Conservation (phyloP, 1,140 invertebrate genomes). For the Leptopilina boulardi region DNA sequence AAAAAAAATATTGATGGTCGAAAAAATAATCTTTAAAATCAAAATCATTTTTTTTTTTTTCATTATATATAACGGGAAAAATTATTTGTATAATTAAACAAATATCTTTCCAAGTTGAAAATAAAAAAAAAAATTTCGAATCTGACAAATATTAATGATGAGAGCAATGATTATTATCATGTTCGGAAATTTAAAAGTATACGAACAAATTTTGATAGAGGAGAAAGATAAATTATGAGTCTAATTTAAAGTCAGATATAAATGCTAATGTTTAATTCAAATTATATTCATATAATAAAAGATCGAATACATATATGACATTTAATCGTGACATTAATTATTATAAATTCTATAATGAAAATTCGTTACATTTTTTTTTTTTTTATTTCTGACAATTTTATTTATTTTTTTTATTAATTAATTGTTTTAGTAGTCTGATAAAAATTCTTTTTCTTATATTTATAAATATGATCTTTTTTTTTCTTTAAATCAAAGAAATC, state of each 20-base stretch:
- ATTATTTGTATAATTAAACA: background rate
- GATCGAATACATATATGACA: slow-evolving; percentile 6
- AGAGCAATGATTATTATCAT: slow-evolving; percentile 16
- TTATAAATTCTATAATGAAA: background rate
- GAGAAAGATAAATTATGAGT: slow-evolving; percentile 9
- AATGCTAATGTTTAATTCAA: slow-evolving; percentile 14
- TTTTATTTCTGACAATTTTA: no score
- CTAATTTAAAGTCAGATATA: slow-evolving; percentile 11
- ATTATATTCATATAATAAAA: background rate
- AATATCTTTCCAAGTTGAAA: background rate
- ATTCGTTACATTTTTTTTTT: background rate
- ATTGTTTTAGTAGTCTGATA: no score
- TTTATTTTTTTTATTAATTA: no score
- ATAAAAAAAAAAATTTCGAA: background rate
- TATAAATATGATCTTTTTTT: no score
- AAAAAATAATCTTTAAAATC: no score
- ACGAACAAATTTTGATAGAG: background rate
- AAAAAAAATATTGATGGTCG: no score
- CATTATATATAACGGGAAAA: background rate
- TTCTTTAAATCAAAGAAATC: no score
- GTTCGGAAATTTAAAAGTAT: slow-evolving; percentile 14
- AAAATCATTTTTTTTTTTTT: background rate
- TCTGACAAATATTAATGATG: slow-evolving; percentile 18
- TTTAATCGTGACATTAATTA: background rate
- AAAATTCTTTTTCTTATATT: no score